These are phyloP conservation scores for Vannuccia rotundouncinata DNA, from an alignment of 2,888 invertebrate species.

Conservation along the genomic window DNA sequence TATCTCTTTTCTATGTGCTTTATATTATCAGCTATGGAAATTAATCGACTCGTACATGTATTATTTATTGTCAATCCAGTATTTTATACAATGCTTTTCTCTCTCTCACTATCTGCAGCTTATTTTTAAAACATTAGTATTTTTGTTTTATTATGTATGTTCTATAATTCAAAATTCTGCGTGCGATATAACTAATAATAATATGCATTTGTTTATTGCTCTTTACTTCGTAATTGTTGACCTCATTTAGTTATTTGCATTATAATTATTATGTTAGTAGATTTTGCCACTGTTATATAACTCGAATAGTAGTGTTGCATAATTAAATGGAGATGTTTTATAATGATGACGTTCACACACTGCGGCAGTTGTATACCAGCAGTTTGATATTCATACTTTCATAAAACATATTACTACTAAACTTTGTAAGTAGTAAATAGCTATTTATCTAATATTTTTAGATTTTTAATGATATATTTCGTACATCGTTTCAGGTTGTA, in stretches of 20 bases:
- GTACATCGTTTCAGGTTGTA: background rate
- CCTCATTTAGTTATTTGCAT: background rate
- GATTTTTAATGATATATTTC: background rate
- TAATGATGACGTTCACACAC: too few species aligned
- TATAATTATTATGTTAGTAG: background rate
- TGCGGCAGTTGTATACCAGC: background rate
- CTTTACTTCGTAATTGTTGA: background rate
- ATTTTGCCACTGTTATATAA: background rate
- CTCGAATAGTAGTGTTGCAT: background rate
- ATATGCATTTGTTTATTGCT: conserved; percentile 9
- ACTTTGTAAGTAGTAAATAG: background rate
- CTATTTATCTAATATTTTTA: background rate
- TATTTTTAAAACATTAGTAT: background rate
- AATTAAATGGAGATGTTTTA: background rate
- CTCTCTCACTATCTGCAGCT: background rate
- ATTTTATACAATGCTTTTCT: background rate
- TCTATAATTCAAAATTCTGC: background rate
- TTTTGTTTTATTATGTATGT: background rate
- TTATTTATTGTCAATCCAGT: background rate
- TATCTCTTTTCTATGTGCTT: background rate
- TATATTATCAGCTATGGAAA: background rate
- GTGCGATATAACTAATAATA: background rate
- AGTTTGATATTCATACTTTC: background rate
- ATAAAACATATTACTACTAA: background rate
- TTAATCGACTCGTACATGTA: background rate